phyloP scores from a whole-genome alignment of 2,888 invertebrate genomes.

The Osmoderma eremita region DNA sequence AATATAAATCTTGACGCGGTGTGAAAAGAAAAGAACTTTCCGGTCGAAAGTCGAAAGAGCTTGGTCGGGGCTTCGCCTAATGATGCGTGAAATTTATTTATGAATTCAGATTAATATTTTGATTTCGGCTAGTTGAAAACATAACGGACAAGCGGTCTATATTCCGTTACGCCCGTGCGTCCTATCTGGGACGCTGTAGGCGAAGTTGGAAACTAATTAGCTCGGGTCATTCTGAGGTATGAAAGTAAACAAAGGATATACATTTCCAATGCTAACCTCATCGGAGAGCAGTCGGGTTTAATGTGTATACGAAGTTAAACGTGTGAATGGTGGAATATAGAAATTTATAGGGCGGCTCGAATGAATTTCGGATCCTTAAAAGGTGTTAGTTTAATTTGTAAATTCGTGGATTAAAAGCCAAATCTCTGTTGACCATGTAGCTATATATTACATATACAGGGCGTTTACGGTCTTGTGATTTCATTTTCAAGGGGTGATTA shows the following conservation, averaged over 20 bases:
- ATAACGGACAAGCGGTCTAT: slow-evolving; percentile 14
- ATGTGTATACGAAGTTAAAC: neutral
- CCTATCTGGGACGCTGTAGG: neutral
- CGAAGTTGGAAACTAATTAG: slow-evolving; percentile 24
- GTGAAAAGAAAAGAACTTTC: slow-evolving; percentile 27
- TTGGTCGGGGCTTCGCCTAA: slow-evolving; percentile 19
- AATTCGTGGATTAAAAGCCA: no score
- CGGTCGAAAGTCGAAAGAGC: slow-evolving; percentile 25
- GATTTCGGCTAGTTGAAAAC: slow-evolving; percentile 21
- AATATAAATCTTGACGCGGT: slow-evolving; percentile 18
- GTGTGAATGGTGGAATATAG: neutral
- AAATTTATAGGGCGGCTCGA: neutral
- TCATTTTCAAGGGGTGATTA: no score
- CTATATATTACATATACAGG: no score
- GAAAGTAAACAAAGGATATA: slow-evolving; percentile 20
- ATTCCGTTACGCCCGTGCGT: neutral
- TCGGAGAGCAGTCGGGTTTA: neutral
- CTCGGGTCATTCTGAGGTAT: slow-evolving; percentile 11
- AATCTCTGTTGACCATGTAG: no score
- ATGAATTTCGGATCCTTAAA: no score
- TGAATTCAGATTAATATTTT: slow-evolving; percentile 41
- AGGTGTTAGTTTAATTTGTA: no score
- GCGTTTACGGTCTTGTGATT: no score
- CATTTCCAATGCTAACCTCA: neutral
- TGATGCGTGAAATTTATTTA: slow-evolving; percentile 40